Conservation (phyloP, 2,113 vertebrate species). For the Microtus ochrogaster region DNA sequence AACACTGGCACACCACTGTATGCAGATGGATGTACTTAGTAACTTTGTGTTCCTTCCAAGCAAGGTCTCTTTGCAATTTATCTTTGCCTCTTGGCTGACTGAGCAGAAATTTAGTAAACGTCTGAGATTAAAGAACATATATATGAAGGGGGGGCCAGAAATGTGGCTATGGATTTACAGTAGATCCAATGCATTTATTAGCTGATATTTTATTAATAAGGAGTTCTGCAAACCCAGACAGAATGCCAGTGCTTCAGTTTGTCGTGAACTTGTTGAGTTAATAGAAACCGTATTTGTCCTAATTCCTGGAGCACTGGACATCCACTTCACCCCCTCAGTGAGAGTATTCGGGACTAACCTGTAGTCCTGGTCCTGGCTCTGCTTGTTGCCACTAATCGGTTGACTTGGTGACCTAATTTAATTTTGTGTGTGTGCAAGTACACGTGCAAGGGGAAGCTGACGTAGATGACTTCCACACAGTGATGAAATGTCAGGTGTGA, state of each 20-base stretch:
- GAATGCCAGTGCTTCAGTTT: not conserved
- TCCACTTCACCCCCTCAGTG: not conserved
- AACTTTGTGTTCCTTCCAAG: not conserved
- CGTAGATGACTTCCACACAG: not conserved
- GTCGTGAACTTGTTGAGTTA: not conserved
- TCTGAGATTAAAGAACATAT: not conserved
- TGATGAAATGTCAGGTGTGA: not conserved
- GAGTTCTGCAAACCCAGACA: not conserved
- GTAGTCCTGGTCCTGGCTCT: not conserved
- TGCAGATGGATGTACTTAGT: not conserved
- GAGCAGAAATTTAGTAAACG: not conserved
- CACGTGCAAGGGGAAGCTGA: not conserved
- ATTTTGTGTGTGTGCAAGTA: not conserved
- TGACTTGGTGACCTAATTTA: not conserved
- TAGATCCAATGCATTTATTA: not conserved
- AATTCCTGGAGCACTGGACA: not conserved
- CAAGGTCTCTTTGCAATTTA: not conserved
- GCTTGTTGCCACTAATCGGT: not conserved
- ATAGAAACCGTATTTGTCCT: not conserved
- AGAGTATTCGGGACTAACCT: not conserved
- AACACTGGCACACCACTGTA: not conserved
- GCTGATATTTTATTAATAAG: slow-evolving; percentile 12
- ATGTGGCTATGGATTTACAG: not conserved
- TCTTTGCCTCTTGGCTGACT: not conserved
- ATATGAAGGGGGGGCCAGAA: not conserved